Conservation (phyloP, 2,113 vertebrate genomes). For the Synodontis membranacea region DNA sequence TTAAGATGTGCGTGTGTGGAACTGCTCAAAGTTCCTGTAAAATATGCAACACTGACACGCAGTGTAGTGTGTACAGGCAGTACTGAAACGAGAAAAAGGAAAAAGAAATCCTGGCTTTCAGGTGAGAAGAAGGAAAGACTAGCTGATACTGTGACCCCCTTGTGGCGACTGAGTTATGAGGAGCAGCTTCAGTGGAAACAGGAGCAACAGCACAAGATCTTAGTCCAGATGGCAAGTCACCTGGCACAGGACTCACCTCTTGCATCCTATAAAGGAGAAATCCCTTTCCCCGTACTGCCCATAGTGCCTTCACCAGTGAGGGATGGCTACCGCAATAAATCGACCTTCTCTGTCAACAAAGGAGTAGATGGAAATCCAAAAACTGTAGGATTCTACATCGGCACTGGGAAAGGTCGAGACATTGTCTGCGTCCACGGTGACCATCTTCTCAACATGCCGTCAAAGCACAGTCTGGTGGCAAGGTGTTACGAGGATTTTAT, state of each 20-base stretch:
- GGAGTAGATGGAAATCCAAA: conserved; percentile 83
- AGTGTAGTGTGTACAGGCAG: not conserved
- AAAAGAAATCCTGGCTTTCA: conserved; percentile 4
- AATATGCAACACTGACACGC: not conserved
- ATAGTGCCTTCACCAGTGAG: conserved; percentile 75
- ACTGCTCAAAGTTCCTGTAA: not conserved
- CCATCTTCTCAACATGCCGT: conserved; percentile 77
- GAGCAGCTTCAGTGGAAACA: conserved; percentile 83
- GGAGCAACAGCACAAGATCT: conserved; percentile 70
- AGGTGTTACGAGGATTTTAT: conserved; percentile 82
- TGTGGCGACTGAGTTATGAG: conserved; percentile 82
- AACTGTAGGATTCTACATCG: conserved; percentile 80
- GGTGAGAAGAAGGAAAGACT: conserved; percentile 66
- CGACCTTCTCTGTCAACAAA: conserved; percentile 82
- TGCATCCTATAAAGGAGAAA: conserved; percentile 43
- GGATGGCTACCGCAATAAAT: conserved; percentile 84
- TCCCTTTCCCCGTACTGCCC: conserved; percentile 72
- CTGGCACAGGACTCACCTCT: conserved; percentile 58
- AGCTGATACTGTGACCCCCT: conserved; percentile 72
- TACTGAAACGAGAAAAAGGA: not conserved
- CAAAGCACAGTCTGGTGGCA: conserved; percentile 80
- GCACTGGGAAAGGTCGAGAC: conserved; percentile 72
- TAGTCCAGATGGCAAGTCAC: conserved; percentile 65
- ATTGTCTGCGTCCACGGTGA: conserved; percentile 76
- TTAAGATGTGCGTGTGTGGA: not conserved